These are phyloP conservation scores for Tipula vernalis DNA, from an alignment of 2,888 invertebrate species.

Conservation along the genomic window DNA sequence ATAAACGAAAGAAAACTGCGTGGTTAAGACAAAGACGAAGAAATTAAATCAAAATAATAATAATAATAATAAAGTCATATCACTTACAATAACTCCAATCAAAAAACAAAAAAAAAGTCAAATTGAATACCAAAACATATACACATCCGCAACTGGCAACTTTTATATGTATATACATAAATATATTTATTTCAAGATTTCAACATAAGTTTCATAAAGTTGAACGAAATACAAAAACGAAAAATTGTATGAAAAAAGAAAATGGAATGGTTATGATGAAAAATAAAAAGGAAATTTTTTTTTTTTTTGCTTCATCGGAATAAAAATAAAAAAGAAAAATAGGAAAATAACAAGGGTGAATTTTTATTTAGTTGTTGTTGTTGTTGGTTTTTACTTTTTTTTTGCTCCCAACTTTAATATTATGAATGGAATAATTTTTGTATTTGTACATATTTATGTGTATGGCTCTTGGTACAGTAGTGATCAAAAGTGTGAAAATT, in stretches of 20 bases:
- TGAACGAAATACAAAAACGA: not conserved
- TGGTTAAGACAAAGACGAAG: not conserved
- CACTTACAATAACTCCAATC: not conserved
- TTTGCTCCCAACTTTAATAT: not conserved
- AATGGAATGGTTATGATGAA: not conserved
- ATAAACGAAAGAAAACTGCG: not conserved
- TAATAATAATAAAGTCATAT: conserved; percentile 4
- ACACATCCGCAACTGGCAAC: not conserved
- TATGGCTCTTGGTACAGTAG: not conserved
- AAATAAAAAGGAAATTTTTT: not conserved
- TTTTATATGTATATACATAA: not conserved
- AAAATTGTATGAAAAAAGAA: not conserved
- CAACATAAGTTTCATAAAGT: not conserved
- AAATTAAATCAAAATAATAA: conserved; percentile 4
- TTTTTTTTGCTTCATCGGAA: not conserved
- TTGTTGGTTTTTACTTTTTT: not conserved
- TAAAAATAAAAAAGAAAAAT: not conserved
- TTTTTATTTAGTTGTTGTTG: not conserved
- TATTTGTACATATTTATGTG: not conserved
- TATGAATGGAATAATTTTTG: not conserved
- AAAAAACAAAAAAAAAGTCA: not conserved
- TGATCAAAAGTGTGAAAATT: not conserved
- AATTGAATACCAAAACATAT: not conserved
- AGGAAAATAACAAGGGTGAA: not conserved
- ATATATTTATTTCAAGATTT: not conserved